Evolutionary conservation across 1,140 invertebrate species (phyloP), one percentile per base, ranked within the genome.

Genomic region (Tyrophagus putrescentiae): DNA sequence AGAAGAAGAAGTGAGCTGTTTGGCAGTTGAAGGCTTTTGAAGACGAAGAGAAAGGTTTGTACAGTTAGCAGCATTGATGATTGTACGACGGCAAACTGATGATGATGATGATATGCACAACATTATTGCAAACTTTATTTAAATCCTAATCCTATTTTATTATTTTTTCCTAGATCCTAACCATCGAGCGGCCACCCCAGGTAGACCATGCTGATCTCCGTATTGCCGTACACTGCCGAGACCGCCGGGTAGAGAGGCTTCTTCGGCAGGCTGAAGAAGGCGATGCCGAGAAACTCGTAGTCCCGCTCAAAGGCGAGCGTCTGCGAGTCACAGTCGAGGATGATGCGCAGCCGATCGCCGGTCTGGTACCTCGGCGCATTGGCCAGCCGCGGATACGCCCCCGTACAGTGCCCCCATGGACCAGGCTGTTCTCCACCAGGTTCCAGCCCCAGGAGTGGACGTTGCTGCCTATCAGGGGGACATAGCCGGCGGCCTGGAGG

Each of bases 151-250:
- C n/a, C n/a, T n/a, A n/a, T n/a, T 42, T 42, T 42, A 1, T 5
- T 52, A 21, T 3, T 52, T 52, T n/a, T 52, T 28, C 3, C 27
- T 16, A 21, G 23, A 9, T 25, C 7, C 69, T 83, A 93, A 70
- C 92, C 93, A 80, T 95, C 91, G 66, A 93, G 72, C 21, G 92
- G 92, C 48, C 84, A 82, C 62, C 93, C 94, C 65, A 95, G 75
- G 73, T 98, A 98, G n/a, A 97, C 87, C 92, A 98, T 97, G 27
- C 93, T 95, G n/a, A 98, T 91, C 80, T 98, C 94, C 31, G 93
- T 97, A 72, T 98, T 97, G 62, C 93, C 94, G 78, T 97, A 98
- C 32, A 98, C 94, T 56, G 92, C 93, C 60, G 92, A 96, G 61
- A 97, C 87, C 62, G 92, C 87, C 60, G 94, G 94, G 74, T 89